Evolutionary conservation across 2,797 vertebrate genomes (phyloP).

Genomic region (Momotus momota): DNA sequence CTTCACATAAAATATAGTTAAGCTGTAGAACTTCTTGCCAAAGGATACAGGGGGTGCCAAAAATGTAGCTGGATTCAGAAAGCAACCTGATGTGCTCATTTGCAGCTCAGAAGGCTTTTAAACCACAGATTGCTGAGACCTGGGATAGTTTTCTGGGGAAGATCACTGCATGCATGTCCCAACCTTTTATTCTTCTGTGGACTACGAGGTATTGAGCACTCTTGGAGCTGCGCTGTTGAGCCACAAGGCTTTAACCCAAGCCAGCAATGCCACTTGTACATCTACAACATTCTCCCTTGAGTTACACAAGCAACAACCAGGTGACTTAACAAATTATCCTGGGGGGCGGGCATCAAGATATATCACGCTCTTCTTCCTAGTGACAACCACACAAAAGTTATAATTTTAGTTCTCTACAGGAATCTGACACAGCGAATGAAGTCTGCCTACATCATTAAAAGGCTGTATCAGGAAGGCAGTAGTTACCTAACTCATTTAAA

Average conservation of each 20-base stretch:
- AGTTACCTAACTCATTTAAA: constrained; percentile 46
- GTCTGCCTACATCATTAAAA: constrained; percentile 5
- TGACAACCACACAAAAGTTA: constrained; percentile 54
- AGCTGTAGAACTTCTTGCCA: background rate
- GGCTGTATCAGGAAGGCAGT: background rate
- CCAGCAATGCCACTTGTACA: background rate
- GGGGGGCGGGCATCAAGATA: constrained; percentile 11
- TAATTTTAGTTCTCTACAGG: constrained; percentile 47
- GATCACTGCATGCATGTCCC: background rate
- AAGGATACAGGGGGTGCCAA: background rate
- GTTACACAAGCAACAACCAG: constrained; percentile 31
- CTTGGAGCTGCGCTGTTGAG: background rate
- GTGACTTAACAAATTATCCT: constrained; percentile 47
- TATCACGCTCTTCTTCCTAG: constrained; percentile 30
- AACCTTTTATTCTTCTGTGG: background rate
- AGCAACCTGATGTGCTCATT: background rate
- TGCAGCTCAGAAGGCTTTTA: background rate
- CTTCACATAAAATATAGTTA: background rate
- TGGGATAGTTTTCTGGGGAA: background rate
- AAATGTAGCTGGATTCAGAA: background rate
- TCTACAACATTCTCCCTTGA: background rate
- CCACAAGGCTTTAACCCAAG: background rate
- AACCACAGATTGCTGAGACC: background rate
- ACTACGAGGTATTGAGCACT: background rate
- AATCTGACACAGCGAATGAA: constrained; percentile 39